Conservation (phyloP, 2,797 vertebrate genomes). For the Novumbra hubbsi region DNA sequence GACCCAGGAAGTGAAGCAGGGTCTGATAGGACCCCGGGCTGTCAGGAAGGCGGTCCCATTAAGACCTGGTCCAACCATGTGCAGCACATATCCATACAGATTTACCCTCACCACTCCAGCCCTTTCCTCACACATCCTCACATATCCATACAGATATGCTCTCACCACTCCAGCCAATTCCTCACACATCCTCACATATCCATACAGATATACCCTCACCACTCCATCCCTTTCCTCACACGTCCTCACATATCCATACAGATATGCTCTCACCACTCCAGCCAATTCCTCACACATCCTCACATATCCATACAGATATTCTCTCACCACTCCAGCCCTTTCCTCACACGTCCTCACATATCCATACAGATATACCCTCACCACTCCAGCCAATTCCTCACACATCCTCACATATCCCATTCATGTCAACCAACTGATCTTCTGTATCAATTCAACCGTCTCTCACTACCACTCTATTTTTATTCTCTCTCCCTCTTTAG, state of each 20-base stretch:
- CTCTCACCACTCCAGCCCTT: not conserved
- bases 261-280: not conserved
- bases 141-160: no score
- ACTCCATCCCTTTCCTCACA: no score
- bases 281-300: no score
- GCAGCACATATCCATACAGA: not conserved
- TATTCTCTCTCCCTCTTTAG: constrained; percentile 20
- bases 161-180: no score
- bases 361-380: not conserved
- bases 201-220: no score
- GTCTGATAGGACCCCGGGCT: not conserved
- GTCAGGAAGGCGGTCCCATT: not conserved
- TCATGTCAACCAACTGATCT: not conserved
- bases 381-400: not conserved
- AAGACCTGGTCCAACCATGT: not conserved
- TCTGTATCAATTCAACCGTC: not conserved
- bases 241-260: not conserved
- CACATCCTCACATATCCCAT: not conserved
- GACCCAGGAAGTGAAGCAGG: not conserved
- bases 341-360: no score
- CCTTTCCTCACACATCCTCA: not conserved
- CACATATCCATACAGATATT: not conserved
- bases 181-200: not conserved
- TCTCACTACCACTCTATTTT: not conserved
- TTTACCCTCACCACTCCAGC: not conserved